A percentile compares a stretch with the other conserved stretches of the same genome.
phyloP scores from a whole-genome alignment of 1,140 invertebrate species.

The Sweltsa coloradensis region DNA sequence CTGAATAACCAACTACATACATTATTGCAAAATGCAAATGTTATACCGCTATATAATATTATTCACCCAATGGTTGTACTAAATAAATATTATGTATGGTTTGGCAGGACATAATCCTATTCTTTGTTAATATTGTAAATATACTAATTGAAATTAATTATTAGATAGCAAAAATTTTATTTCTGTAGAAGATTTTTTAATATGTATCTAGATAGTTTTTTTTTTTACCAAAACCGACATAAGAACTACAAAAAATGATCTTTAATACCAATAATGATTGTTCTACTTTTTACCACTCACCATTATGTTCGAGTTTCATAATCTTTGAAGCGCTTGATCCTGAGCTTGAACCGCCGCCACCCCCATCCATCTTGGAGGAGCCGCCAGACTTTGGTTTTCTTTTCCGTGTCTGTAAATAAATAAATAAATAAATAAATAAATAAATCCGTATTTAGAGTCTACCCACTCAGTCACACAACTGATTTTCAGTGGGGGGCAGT shows the following conservation, averaged over 20 bases:
- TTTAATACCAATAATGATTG: background rate
- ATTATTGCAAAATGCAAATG: too few relatives aligned
- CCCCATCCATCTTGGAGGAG: background rate
- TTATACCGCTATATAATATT: too few relatives aligned
- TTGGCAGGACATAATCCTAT: too few relatives aligned
- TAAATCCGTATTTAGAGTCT: background rate
- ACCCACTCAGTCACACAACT: background rate
- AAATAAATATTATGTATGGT: too few relatives aligned
- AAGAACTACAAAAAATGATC: background rate
- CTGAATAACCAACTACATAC: too few relatives aligned
- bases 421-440: background rate
- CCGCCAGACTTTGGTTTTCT: conserved; percentile 6
- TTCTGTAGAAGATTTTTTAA: background rate
- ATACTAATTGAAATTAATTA: too few relatives aligned
- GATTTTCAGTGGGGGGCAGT: background rate
- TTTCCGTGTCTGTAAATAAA: conserved; percentile 5
- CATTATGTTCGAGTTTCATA: background rate
- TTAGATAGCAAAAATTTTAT: background rate
- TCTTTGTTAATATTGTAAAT: too few relatives aligned
- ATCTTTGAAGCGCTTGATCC: background rate
- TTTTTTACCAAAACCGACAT: background rate
- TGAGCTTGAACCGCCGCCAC: background rate
- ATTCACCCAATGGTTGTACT: too few relatives aligned
- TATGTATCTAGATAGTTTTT: background rate
- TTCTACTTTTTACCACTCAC: background rate